Conservation (phyloP, 2,113 vertebrate species). For the Nansenia antarctica region DNA sequence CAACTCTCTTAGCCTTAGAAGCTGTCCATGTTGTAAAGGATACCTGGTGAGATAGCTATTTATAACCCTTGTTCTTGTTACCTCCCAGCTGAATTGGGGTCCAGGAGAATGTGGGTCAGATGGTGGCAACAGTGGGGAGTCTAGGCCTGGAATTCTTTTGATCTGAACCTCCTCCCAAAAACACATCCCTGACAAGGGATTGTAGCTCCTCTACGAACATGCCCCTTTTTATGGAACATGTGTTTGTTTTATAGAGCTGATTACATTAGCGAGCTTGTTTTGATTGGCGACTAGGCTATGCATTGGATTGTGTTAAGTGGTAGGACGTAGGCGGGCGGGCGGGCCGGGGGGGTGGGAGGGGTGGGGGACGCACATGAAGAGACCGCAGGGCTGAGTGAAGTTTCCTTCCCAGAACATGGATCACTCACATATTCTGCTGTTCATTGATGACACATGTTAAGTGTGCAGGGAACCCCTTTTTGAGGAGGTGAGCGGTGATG, state of each 20-base stretch:
- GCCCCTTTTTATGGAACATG: neutral
- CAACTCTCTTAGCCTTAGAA: slow-evolving; percentile 34
- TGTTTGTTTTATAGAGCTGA: slow-evolving; percentile 15
- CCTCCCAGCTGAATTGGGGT: slow-evolving; percentile 49
- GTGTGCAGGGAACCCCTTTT: slow-evolving; percentile 9
- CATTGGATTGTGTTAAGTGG: slow-evolving; percentile 12
- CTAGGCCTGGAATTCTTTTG: slow-evolving; percentile 68
- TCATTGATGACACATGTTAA: neutral
- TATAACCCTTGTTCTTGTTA: slow-evolving; percentile 55
- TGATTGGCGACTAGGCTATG: slow-evolving; percentile 3
- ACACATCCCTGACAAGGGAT: slow-evolving; percentile 23
- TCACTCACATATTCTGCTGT: neutral
- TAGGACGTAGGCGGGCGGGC: neutral
- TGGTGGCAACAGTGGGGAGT: slow-evolving; percentile 60
- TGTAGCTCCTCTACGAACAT: slow-evolving; percentile 17
- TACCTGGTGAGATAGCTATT: slow-evolving; percentile 68
- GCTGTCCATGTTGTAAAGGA: slow-evolving; percentile 38
- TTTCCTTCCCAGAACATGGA: neutral
- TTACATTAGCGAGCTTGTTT: slow-evolving; percentile 25
- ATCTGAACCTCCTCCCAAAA: slow-evolving; percentile 40
- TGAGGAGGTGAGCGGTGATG: slow-evolving; percentile 44
- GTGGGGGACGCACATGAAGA: too few relatives aligned
- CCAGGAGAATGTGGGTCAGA: slow-evolving; percentile 65
- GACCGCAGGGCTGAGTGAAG: slow-evolving; percentile 13
- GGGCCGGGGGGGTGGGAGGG: neutral